Percentiles rank a stretch among this genome's conserved stretches.
Evolutionary conservation across 1,140 invertebrate genomes (phyloP).

Genomic region (Tetragnatha versicolor): DNA sequence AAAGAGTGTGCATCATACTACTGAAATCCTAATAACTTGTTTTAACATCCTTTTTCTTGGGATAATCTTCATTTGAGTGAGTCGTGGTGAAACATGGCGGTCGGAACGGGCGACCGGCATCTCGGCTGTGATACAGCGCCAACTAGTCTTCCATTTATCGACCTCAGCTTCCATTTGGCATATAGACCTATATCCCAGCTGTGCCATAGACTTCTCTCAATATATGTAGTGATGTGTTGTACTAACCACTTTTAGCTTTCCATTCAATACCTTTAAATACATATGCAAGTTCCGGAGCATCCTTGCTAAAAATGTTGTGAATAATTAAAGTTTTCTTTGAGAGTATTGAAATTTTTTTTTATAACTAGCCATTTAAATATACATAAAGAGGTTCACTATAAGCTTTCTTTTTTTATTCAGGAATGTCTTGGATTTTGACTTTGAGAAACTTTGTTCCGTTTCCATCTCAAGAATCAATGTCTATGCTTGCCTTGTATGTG

Average conservation of each 20-base stretch:
- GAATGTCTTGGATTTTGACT: conserved; percentile 98
- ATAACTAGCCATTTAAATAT: background rate
- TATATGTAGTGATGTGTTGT: background rate
- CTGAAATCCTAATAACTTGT: too few species aligned
- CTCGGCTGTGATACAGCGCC: too few species aligned
- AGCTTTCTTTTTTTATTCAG: conserved; percentile 60
- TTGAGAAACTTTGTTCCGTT: conserved; percentile 99
- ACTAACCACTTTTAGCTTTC: background rate
- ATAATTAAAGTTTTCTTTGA: background rate
- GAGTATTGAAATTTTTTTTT: background rate
- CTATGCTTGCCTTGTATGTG: conserved; percentile 99
- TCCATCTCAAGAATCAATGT: conserved; percentile 98
- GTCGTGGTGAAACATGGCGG: too few species aligned
- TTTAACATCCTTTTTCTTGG: too few species aligned
- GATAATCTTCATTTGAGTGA: too few species aligned
- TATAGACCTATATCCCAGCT: too few species aligned
- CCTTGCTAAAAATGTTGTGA: background rate
- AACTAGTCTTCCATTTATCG: too few species aligned
- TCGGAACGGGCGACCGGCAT: too few species aligned
- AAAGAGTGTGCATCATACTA: too few species aligned
- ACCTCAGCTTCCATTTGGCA: too few species aligned
- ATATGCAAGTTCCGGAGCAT: background rate
- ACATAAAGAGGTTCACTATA: background rate
- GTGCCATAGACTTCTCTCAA: too few species aligned
- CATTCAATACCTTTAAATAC: background rate